phyloP scores from a whole-genome alignment of 2,797 vertebrate genomes.

The Argya squamiceps region DNA sequence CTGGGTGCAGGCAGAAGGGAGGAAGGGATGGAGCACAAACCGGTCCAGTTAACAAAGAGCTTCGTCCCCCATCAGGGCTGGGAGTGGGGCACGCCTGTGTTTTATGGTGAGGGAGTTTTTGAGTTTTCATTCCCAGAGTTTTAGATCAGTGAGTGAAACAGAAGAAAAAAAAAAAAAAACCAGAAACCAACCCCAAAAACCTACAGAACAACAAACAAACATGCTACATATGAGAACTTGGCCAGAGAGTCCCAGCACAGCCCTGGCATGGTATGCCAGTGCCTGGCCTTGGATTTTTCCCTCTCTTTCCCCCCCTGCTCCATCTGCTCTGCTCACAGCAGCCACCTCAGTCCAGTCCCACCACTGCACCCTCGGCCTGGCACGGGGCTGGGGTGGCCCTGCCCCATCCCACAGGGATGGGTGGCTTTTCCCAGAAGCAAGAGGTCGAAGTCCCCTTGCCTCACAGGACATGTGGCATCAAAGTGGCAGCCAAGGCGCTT shows the following conservation, averaged over 20 bases:
- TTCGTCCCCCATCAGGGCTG: background rate
- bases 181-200: background rate
- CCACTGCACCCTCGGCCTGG: accelerated
- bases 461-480: accelerated
- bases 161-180: background rate
- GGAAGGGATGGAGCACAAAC: background rate
- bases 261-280: background rate
- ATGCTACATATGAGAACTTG: conserved; percentile 53
- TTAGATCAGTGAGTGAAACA: conserved; percentile 23
- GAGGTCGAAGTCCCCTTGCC: background rate
- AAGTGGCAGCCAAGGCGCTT: background rate
- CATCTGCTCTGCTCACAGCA: background rate
- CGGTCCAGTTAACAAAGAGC: conserved; percentile 50
- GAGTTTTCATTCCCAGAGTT: conserved; percentile 49
- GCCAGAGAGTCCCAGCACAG: background rate
- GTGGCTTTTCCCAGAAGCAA: background rate
- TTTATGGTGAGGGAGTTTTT: background rate
- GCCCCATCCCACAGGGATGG: background rate
- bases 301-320: background rate
- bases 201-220: background rate
- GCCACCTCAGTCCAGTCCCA: background rate
- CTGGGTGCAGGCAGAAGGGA: background rate
- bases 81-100: background rate
- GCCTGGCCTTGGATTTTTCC: background rate
- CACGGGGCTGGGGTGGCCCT: background rate